These are phyloP conservation scores for Limnephilus marmoratus DNA, from an alignment of 2,888 invertebrate genomes.

Conservation along the genomic window DNA sequence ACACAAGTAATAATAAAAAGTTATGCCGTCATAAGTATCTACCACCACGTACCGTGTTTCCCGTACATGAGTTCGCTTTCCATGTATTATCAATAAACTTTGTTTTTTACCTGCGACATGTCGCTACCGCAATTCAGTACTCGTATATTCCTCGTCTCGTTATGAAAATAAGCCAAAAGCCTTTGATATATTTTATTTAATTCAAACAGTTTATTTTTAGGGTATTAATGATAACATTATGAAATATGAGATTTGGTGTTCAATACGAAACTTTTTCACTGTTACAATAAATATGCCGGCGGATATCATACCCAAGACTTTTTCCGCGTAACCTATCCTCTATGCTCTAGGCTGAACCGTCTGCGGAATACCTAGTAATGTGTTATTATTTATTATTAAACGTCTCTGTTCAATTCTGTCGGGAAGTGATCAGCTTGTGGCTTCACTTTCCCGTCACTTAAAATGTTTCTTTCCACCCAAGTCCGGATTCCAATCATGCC, in stretches of 20 bases:
- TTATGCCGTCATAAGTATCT: not conserved
- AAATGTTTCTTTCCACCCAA: conserved; percentile 10
- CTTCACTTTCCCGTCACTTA: not conserved
- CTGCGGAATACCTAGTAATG: not conserved
- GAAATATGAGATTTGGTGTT: not conserved
- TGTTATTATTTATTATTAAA: not conserved
- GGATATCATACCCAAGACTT: not conserved
- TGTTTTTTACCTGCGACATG: conserved; percentile 23
- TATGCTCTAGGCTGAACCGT: not conserved
- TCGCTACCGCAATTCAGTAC: conserved; percentile 4
- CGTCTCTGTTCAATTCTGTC: not conserved
- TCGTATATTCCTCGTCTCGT: not conserved
- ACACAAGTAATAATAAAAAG: conserved; percentile 16
- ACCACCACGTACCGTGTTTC: not conserved
- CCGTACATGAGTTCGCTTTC: conserved; percentile 3
- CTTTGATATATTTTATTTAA: not conserved
- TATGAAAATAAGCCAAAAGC: not conserved
- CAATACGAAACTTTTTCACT: not conserved
- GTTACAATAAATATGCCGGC: not conserved
- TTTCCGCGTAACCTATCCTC: not conserved
- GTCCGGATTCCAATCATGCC: conserved; percentile 23
- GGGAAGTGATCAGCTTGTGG: not conserved
- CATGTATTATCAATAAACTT: conserved; percentile 11
- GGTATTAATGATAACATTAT: not conserved
- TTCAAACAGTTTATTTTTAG: not conserved